Evolutionary conservation across 2,113 vertebrate genomes (phyloP), one percentile per base, ranked within the genome.

Genomic region (Lagenorhynchus albirostris): DNA sequence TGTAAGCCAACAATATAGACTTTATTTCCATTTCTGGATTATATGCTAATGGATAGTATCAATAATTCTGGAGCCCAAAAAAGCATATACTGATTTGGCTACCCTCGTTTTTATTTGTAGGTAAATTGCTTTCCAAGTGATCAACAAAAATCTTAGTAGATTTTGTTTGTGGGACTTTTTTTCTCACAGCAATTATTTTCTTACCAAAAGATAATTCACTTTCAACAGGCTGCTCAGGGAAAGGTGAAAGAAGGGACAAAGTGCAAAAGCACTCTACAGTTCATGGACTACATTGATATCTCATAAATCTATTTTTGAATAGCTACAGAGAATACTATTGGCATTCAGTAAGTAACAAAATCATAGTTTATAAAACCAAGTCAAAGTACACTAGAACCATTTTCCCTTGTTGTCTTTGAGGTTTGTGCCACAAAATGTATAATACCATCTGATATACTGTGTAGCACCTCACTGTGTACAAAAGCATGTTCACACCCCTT

Each of bases 51-150:
- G 62, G n/a, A 77, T 77, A 79, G 70, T 74, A 89, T 89, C 74
- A 89, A 44, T 89, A 76, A 82, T 92, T 89, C n/a, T 70, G 5
- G 60, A 63, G 68, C 17, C 60, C 36, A 6, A 65, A 95, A 70
- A 58, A 50, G 11, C 44, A 17, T 76, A 67, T 76, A 81, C 74
- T 93, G 23, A 76, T 89, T 90, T 58, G n/a, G 31, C 41, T 82
- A 92, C 76, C 82, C 10, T 82, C 10, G 47, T 92, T 94, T 97
- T 94, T 47, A 92, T 82, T 92, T 70, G 10, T 67, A 91, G 71
- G 38, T 58, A 95, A 93, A 77, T 77, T 93, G 31, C 33, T 94
- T 96, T 83, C 47, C 26, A 77, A 60, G 44, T 44, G 26, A 79
- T 71, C 47, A 50, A 47, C 11, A 85, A 80, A 94, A 84, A 55